Base-by-base conservation (phyloP, 2,113 vertebrate genomes). In the Actenoides lindsayi region DNA sequence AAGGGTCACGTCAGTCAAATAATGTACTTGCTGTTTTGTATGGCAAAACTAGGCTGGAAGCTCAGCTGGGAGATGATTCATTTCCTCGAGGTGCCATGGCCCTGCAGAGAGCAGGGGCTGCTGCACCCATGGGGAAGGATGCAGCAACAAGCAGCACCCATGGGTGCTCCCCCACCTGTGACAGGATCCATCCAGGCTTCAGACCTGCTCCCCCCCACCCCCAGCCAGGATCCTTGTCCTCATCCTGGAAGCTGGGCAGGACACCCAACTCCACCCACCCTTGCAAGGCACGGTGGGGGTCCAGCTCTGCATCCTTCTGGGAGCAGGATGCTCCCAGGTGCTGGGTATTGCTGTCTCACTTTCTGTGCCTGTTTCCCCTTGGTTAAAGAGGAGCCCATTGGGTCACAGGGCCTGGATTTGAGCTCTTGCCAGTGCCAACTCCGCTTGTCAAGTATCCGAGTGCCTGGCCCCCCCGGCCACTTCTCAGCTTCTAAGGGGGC, bases 391-490 rank as follows among this genome's bases (percentile, higher is more conserved):
- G 39, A 89, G 31, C 79, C 51, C 31, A 16, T 57, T 4, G n/a
- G 7, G 19, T 37, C 50, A 30, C 50, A 65, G 37, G 28, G 37
- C 50, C 39, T 1, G 2, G 16, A 14, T 67, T 60, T 28, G 41
- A 62, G 64, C 28, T 71, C 35, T 67, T 19, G 27, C 35, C 31
- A 33, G 20, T n/a, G 44, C 13, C 57, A 60, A 13, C 13, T 53
- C 48, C 10, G 2, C 31, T 89, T 1, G 0, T 25, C 1, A 1
- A 28, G 41, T 33, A 33, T 8, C 31, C 16, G 23, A 17, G 20
- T 69, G 20, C 17, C 13, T 63, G 16, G 12, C 13, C 31, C 6
- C 12, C 11, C 19, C 19, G 4, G 19, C 42, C 14, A 42, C 42
- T 42, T 33, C 20, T n/a, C 24, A 4, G 11, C 42, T 39, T 67